Percentiles rank a stretch among this genome's conserved stretches.
Evolutionary conservation across 2,113 vertebrate genomes (phyloP).

Genomic region (Callithrix jacchus): DNA sequence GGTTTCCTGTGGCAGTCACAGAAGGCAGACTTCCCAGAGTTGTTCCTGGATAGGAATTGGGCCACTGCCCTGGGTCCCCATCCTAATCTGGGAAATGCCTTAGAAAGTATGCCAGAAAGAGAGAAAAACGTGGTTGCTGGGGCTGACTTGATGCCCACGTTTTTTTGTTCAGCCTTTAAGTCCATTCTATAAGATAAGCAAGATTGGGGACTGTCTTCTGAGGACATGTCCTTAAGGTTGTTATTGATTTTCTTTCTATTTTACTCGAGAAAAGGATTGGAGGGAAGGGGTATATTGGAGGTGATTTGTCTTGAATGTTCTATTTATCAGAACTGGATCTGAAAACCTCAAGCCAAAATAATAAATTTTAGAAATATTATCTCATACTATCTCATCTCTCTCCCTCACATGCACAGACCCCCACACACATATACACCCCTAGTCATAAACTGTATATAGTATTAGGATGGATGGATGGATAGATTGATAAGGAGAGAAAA

Average conservation of each 20-base stretch:
- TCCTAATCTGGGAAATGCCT: neutral
- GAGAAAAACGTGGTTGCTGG: neutral
- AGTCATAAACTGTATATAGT: neutral
- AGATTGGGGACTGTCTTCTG: neutral
- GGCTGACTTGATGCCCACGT: neutral
- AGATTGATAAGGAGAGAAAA: neutral
- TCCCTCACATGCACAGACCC: too few species aligned
- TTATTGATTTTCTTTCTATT: constrained; percentile 38
- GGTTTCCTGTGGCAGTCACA: neutral
- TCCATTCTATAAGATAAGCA: neutral
- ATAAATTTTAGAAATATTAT: neutral
- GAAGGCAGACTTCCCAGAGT: neutral
- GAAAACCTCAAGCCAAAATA: constrained; percentile 28
- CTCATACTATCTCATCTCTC: too few species aligned
- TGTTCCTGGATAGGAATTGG: neutral
- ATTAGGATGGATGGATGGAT: neutral
- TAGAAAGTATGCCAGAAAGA: neutral
- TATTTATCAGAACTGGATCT: neutral
- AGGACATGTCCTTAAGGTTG: neutral
- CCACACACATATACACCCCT: neutral
- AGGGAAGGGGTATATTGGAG: neutral
- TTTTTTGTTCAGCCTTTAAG: neutral
- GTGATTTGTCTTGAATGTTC: neutral
- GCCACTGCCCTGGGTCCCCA: neutral
- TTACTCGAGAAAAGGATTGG: neutral